Evolutionary conservation across 2,888 invertebrate genomes (phyloP), one percentile per base, ranked within the genome.

Genomic region (Trissolcus brochymenae): DNA sequence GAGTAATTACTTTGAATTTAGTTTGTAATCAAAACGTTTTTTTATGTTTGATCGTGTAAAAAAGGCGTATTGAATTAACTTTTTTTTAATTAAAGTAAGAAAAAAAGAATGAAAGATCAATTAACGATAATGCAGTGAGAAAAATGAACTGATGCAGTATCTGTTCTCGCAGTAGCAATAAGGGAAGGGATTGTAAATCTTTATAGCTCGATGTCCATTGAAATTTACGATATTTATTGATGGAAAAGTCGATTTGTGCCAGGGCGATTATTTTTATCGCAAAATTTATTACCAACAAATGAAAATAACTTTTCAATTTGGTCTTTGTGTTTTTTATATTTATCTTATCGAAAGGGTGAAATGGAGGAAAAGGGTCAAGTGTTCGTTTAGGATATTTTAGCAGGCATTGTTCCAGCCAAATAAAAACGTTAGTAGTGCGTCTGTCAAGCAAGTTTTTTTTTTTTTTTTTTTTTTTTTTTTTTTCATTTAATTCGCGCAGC

Each of bases 361-460:
- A 11, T 9, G 11, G 35, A 35, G 35, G 9, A 25, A 25, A 25
- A 25, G 1, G 35, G 35, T 7, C 11, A 35, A 35, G 35, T 35
- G 35, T 35, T 35, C 2, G 11, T 25, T 25, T 25, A 11, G 35
- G 35, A 11, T 11, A 35, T 35, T 35, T 6, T 35, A 1, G 35
- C 35, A 35, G 35, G 35, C 35, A 35, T 35, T 35, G 60, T 61
- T 61, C 66, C 66, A 61, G 55, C 16, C 41, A 55, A 55, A 73
- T 73, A 66, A 73, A 73, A 73, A 66, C 61, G 50, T 72, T 73
- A 41, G 61, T 41, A 73, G 61, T 66, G 72, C 66, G 56, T 61
- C 61, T 61, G 67, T 74, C 74, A 61, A 62, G 66, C 74, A 62
- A 60, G 49, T 49, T 25, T 59, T 73, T 73, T 72, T 74, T 56